Evolutionary conservation across 2,888 invertebrate species (phyloP), one percentile per base, ranked within the genome.

Genomic region (Hypolimnas misippus): DNA sequence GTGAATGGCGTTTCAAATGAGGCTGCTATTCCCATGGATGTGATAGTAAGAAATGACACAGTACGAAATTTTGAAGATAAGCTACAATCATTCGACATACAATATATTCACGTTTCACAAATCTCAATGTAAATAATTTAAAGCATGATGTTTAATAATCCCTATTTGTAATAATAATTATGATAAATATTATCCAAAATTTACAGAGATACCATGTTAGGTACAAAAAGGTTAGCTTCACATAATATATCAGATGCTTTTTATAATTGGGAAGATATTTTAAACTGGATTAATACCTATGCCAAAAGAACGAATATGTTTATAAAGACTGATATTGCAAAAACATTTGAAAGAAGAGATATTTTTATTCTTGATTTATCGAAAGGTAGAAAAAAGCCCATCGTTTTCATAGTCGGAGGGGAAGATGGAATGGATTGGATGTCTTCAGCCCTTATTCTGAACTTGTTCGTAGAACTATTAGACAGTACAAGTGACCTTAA

Each of bases 341-440:
- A 69, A 52, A 84, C 88, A 59, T 81, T 74, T 73, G 83, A 87
- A 66, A 75, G 78, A 49, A 77, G 81, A 57, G 83, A 88, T 55
- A 67, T 91, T 62, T 74, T 81, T 68, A 67, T 84, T 38, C 61
- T 90, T 31, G 84, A 83, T 76, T 50, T 88, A 51, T 78, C 79
- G 42, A 73, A 67, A 38, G 73, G 75, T n/a, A 54, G 58, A 46
- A 68, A 33, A 44, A 77, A 72, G 16, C 68, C 67, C 25, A 68
- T 56, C 40, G 78, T 86, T n/a, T 83, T 90, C 62, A 73, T 91
- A 56, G 68, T 87, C 58, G 89, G 83, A 10, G 91, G 90, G 5
- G 90, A 90, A 73, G 76, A 84, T 65, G 90, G 84, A 1, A 81
- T 73, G 56, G 91, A 91, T 63, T 87, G 87, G 89, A 66, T 81